These are phyloP conservation scores for Bombus ignitus DNA, from an alignment of 1,140 invertebrate species.

Conservation along the genomic window DNA sequence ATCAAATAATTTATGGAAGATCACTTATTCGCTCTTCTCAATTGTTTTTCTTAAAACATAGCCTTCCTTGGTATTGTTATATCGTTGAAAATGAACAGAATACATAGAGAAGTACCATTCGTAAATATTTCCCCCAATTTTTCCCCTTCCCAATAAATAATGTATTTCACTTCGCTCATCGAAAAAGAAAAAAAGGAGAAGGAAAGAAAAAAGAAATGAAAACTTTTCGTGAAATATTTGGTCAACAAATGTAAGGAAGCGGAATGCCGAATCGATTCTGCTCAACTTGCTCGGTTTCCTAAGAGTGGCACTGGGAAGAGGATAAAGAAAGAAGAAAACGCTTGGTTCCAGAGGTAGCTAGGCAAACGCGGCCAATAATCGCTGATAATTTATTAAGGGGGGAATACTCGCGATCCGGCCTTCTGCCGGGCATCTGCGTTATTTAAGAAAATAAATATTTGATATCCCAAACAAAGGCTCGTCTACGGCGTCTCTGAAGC, in stretches of 20 bases:
- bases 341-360: constrained; percentile 13
- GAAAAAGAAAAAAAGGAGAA: background rate
- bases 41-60: no score
- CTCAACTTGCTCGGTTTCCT: background rate
- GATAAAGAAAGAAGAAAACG: background rate
- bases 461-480: constrained; percentile 71
- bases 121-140: background rate
- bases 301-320: background rate
- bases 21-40: no score
- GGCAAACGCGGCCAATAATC: constrained; percentile 68
- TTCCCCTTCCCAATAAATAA: background rate
- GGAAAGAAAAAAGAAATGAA: background rate
- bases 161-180: background rate
- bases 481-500: constrained; percentile 30
- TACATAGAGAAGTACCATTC: no score
- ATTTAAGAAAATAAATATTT: constrained; percentile 74
- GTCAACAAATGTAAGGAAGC: background rate
- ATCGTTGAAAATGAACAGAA: no score
- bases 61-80: no score
- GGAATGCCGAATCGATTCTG: background rate
- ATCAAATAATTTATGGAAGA: no score
- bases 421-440: constrained; percentile 54
- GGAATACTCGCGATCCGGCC: constrained; percentile 56
- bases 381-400: constrained; percentile 72
- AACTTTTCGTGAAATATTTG: background rate